These are phyloP conservation scores for Eumerus sabulonum DNA, from an alignment of 2,888 invertebrate genomes.

Conservation along the genomic window DNA sequence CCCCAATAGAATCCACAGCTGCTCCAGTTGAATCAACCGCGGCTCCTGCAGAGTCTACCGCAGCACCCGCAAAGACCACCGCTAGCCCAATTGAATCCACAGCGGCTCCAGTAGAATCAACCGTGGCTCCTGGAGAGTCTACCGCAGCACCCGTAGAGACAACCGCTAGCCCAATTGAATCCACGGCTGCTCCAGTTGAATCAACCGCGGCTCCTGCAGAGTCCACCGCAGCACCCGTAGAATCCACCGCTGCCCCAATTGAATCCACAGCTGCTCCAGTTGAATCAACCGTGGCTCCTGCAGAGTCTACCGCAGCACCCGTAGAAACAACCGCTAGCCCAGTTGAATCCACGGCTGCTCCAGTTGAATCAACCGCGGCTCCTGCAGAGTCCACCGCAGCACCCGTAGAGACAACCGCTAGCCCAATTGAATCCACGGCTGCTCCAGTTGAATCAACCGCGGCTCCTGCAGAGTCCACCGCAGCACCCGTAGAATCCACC, in stretches of 20 bases:
- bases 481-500: conserved; percentile 16
- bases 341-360: conserved; percentile 14
- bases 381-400: conserved; percentile 15
- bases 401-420: conserved; percentile 3
- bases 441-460: conserved; percentile 62
- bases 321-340: conserved; percentile 24
- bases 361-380: not conserved
- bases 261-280: conserved; percentile 1
- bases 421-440: not conserved
- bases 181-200: conserved; percentile 1
- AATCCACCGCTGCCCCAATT: conserved; percentile 4
- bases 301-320: conserved; percentile 34
- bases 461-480: conserved; percentile 14
- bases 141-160: not conserved
- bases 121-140: conserved; percentile 10
- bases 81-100: conserved; percentile 8
- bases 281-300: conserved; percentile 20
- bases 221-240: conserved; percentile 1
- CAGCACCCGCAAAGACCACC: conserved; percentile 15
- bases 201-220: not conserved
- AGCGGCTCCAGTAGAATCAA: conserved; percentile 16
- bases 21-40: conserved; percentile 15
- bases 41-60: conserved; percentile 16
- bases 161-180: conserved; percentile 1
- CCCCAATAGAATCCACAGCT: conserved; percentile 29